Base-by-base conservation (phyloP, 64 coral and sea anemone genomes). In the Actinia equina region DNA sequence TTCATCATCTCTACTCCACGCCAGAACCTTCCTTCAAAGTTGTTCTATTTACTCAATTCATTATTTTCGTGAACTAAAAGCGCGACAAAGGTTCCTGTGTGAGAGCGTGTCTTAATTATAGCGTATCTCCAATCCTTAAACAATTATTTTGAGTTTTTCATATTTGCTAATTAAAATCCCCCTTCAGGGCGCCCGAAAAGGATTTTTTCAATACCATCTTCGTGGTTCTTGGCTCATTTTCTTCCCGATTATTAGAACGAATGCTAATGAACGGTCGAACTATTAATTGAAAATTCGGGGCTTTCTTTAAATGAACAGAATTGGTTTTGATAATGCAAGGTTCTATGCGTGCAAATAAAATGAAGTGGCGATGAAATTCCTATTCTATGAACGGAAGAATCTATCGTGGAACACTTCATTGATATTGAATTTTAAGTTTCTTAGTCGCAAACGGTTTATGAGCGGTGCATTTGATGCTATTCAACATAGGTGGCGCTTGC, bases 61-160 rank as follows among this genome's bases (percentile, higher is more conserved):
- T 74, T 74, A 74, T 13, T 14, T 9, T 16, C 69, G 10, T 13
- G n/a, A 26, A 41, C 69, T 74, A 30, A 25, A 41, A 41, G 10
- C 25, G 69, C 8, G 69, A 74, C 69, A 41, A 74, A 41, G 25
- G 25, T 37, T 74, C 69, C 63, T 69, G 63, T 30, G 69, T 74
- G 13, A 11, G 69, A 30, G 13, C 3, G 2, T 74, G 8, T 74
- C 4, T 74, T 74, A 26, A 74, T 74, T 74, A 16, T 74, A 25
- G 3, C 27, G 69, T 74, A 20, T 69, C 63, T 69, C 63, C 69
- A 74, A 74, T 74, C 69, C 69, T 41, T 41, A 74, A 30, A 74
- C 69, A 74, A 74, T 74, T 74, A 74, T 74, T 74, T 41, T 74
- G 9, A 30, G n/a, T 74, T 74, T 74, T 41, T 74, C 69, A 42